Conservation (phyloP, 2,888 invertebrate genomes). For the Eupithecia dodoneata region DNA sequence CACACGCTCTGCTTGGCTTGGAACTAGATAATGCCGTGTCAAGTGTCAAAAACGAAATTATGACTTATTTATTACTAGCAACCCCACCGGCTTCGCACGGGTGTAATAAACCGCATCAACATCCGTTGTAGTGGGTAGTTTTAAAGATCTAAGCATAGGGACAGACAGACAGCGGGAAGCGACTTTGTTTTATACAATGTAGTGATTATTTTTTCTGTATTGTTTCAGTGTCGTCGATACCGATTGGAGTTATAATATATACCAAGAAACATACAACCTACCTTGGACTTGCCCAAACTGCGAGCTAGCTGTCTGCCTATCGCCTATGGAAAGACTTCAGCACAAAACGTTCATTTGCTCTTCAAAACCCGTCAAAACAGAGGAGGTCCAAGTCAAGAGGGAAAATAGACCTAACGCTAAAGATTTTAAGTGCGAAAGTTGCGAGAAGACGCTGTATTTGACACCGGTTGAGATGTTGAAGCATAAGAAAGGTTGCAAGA, state of each 20-base stretch:
- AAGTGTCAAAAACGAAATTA: no score
- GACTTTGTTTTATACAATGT: no score
- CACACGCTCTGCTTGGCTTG: no score
- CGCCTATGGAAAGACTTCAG: slow-evolving; percentile 88
- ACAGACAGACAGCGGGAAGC: no score
- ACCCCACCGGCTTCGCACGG: no score
- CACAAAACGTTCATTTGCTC: slow-evolving; percentile 86
- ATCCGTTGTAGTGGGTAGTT: no score
- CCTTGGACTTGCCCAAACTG: slow-evolving; percentile 91
- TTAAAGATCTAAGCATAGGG: no score
- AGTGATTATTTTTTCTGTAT: slow-evolving; percentile 14
- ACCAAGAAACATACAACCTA: slow-evolving; percentile 84
- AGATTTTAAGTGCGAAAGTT: slow-evolving; percentile 89
- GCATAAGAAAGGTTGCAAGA: slow-evolving; percentile 88
- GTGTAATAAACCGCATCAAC: no score
- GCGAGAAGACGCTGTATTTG: slow-evolving; percentile 87
- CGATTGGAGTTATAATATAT: slow-evolving; percentile 87
- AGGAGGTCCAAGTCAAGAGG: slow-evolving; percentile 56
- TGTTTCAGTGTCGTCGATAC: slow-evolving; percentile 85
- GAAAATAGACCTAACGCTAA: slow-evolving; percentile 83
- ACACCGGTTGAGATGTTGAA: slow-evolving; percentile 93
- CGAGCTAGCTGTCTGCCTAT: slow-evolving; percentile 83
- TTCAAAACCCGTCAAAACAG: slow-evolving; percentile 60
- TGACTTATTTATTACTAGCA: no score
- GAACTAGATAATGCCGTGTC: no score